Conservation (phyloP, 37 sponge, comb jelly and placozoan genomes). For the Lycopodina hypogea region DNA sequence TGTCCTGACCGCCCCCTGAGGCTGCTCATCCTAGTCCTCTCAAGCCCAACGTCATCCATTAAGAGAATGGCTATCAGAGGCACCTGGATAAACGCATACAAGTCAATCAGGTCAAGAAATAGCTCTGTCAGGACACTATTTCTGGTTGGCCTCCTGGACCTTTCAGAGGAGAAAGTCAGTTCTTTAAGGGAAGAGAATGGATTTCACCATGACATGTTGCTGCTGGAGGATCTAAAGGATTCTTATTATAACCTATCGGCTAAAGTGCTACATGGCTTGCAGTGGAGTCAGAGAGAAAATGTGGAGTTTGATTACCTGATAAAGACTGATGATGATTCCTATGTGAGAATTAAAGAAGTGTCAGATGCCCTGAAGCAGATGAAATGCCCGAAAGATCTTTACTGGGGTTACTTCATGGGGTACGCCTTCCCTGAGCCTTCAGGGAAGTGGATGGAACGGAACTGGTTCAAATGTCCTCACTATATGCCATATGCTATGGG, state of each 20-base stretch:
- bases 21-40: slow-evolving; percentile 24
- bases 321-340: slow-evolving; percentile 65
- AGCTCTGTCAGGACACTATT: slow-evolving; percentile 9
- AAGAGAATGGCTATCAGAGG: slow-evolving; percentile 31
- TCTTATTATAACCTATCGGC: slow-evolving; percentile 39
- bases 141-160: slow-evolving; percentile 30
- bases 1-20: slow-evolving; percentile 30
- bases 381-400: slow-evolving; percentile 23
- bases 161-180: neutral
- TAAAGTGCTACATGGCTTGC: slow-evolving; percentile 37
- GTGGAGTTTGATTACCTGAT: slow-evolving; percentile 47
- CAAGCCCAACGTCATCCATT: neutral
- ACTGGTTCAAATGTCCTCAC: slow-evolving; percentile 49
- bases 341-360: slow-evolving; percentile 17
- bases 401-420: slow-evolving; percentile 71
- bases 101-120: neutral
- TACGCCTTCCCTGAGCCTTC: slow-evolving; percentile 19
- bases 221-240: slow-evolving; percentile 29
- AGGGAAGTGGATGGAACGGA: slow-evolving; percentile 53
- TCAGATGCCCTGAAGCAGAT: slow-evolving; percentile 12
- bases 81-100: slow-evolving; percentile 41
- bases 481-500: slow-evolving; percentile 71
- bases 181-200: slow-evolving; percentile 15
- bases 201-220: slow-evolving; percentile 24
- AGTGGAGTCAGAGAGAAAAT: slow-evolving; percentile 10